phyloP scores from a whole-genome alignment of 1,140 invertebrate genomes.

The Aricia agestis region DNA sequence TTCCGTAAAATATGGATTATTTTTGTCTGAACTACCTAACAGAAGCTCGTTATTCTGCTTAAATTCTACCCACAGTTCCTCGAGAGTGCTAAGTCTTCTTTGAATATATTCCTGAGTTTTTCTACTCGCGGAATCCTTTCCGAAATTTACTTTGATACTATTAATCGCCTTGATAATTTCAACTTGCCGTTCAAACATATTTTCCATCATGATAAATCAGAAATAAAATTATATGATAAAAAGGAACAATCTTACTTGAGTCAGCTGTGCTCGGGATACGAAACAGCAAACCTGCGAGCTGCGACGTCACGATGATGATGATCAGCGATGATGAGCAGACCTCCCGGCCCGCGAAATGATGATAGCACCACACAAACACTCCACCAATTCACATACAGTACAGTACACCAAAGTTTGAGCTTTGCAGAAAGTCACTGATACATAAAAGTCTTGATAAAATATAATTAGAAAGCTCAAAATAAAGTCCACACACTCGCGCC shows the following conservation, averaged over 20 bases:
- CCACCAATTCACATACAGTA: neutral
- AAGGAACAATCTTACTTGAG: conserved; percentile 27
- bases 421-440: too few relatives aligned
- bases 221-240: conserved; percentile 1
- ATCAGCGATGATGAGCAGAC: neutral
- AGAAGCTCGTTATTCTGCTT: conserved; percentile 15
- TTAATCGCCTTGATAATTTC: conserved; percentile 20
- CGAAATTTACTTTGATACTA: conserved; percentile 16
- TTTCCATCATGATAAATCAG: conserved; percentile 17
- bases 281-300: neutral
- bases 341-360: conserved; percentile 10
- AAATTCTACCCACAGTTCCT: conserved; percentile 22
- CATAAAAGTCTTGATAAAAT: too few relatives aligned
- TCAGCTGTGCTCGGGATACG: neutral
- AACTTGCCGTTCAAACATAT: conserved; percentile 14
- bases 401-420: neutral
- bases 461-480: too few relatives aligned
- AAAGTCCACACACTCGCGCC: too few relatives aligned
- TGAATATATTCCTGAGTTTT: conserved; percentile 19
- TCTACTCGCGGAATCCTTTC: conserved; percentile 19
- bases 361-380: neutral
- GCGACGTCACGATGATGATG: too few relatives aligned
- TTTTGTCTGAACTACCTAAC: neutral
- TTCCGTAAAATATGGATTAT: conserved; percentile 19
- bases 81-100: conserved; percentile 1